Conservation (phyloP, 2,113 vertebrate species). For the Arizona elegans region DNA sequence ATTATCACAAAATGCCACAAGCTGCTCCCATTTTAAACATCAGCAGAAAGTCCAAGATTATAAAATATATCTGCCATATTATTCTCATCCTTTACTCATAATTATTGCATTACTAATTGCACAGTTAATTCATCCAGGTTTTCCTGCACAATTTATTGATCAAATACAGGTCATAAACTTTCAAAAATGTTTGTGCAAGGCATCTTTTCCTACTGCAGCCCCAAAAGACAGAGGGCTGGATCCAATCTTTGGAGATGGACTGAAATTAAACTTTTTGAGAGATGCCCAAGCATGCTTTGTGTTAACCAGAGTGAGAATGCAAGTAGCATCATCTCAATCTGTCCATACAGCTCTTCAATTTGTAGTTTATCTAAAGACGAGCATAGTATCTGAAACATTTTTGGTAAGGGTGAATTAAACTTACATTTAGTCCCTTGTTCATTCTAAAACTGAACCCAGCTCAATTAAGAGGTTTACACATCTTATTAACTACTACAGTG, state of each 20-base stretch:
- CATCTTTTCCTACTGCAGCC: not conserved
- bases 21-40: slow-evolving; percentile 6
- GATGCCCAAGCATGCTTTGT: not conserved
- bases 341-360: not conserved
- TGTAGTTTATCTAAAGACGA: not conserved
- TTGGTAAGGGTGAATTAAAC: not conserved
- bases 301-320: not conserved
- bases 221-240: not conserved
- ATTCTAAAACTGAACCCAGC: not conserved
- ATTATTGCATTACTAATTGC: slow-evolving; percentile 55
- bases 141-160: slow-evolving; percentile 55
- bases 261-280: not conserved
- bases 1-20: not conserved
- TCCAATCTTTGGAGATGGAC: not conserved
- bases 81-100: slow-evolving; percentile 47
- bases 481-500: not conserved
- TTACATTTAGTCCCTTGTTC: not conserved
- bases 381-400: not conserved
- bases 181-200: not conserved
- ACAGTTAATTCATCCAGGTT: slow-evolving; percentile 58
- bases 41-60: slow-evolving; percentile 26
- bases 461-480: not conserved
- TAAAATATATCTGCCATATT: slow-evolving; percentile 37
- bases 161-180: slow-evolving; percentile 14
- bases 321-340: not conserved